Percentiles rank a stretch among this genome's conserved stretches.
phyloP scores from a whole-genome alignment of 2,797 vertebrate genomes.

The Spondyliosoma cantharus region DNA sequence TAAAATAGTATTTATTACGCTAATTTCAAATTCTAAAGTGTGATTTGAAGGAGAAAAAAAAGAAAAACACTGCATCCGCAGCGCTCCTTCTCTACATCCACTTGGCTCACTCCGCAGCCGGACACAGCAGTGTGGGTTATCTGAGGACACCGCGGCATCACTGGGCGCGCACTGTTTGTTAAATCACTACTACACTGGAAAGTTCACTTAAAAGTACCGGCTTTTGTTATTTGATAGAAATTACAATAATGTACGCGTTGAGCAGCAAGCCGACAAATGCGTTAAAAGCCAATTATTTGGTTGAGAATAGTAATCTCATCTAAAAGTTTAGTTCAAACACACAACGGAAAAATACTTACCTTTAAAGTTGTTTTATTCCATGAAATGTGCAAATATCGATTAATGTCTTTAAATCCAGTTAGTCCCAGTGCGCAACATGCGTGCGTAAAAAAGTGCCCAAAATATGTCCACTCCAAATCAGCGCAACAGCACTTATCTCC shows the following conservation, averaged over 20 bases:
- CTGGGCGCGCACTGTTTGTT: conserved; percentile 8
- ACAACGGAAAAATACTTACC: conserved; percentile 62
- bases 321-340: neutral
- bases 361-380: conserved; percentile 75
- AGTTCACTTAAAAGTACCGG: neutral
- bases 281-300: neutral
- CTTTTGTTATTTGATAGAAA: neutral
- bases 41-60: neutral
- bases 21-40: neutral
- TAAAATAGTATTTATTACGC: neutral
- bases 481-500: conserved; percentile 51
- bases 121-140: conserved; percentile 54
- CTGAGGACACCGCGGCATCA: conserved; percentile 68
- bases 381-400: conserved; percentile 57
- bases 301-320: neutral
- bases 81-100: neutral
- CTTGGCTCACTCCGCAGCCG: conserved; percentile 3
- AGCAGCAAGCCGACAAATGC: neutral
- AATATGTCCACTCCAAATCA: conserved; percentile 57
- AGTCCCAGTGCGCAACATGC: conserved; percentile 69
- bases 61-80: neutral
- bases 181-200: neutral
- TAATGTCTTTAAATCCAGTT: conserved; percentile 62
- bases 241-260: no score
- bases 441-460: conserved; percentile 82